phyloP scores from a whole-genome alignment of 2,797 vertebrate genomes.

The Poecilia gillii region DNA sequence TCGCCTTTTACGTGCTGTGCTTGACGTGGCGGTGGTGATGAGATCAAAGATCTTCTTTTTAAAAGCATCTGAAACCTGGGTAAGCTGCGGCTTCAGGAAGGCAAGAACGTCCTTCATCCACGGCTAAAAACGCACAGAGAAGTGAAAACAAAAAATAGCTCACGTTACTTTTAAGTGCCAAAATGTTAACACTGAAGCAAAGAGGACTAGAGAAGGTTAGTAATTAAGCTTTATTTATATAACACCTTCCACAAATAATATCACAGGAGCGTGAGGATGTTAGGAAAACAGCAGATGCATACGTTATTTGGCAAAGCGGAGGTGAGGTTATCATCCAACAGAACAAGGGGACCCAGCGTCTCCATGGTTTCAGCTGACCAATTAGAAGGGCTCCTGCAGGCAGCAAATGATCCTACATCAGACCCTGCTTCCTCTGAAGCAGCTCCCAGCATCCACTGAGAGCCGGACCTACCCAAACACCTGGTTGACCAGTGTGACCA shows the following conservation, averaged over 20 bases:
- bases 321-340: conserved; percentile 55
- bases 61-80: conserved; percentile 28
- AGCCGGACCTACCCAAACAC: conserved; percentile 69
- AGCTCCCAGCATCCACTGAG: background rate
- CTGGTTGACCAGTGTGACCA: conserved; percentile 63
- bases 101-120: conserved; percentile 69
- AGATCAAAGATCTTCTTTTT: conserved; percentile 68
- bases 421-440: background rate
- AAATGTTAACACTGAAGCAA: background rate
- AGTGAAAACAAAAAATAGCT: background rate
- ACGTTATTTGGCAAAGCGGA: conserved; percentile 66
- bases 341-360: conserved; percentile 62
- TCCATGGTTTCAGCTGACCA: conserved; percentile 71
- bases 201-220: background rate
- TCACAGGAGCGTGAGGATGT: background rate
- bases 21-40: background rate
- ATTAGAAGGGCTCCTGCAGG: conserved; percentile 64
- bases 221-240: too few relatives aligned
- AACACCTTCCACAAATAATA: too few relatives aligned
- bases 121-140: conserved; percentile 48
- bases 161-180: background rate
- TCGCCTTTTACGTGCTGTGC: conserved; percentile 32
- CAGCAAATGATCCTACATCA: conserved; percentile 9
- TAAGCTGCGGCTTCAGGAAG: conserved; percentile 46
- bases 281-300: background rate